Conservation (phyloP, 2,888 invertebrate genomes). For the Cremastobaeus sp. region DNA sequence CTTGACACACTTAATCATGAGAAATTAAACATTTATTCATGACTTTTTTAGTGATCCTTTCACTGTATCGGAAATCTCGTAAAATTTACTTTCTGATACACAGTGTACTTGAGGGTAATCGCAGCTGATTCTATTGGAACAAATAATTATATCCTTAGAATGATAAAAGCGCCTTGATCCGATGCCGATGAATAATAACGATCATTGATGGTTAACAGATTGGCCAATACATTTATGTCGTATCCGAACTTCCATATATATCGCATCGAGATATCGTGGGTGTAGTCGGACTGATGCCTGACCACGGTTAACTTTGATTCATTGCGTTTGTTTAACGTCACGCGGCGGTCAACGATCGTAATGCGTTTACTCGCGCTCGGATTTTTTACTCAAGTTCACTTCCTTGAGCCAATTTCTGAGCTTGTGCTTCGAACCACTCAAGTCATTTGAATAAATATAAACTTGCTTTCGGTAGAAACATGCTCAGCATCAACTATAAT, state of each 20-base stretch:
- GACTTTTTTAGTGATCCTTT: too few relatives aligned
- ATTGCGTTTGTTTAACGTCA: slow-evolving; percentile 70
- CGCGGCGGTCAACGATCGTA: slow-evolving; percentile 72
- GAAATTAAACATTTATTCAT: too few relatives aligned
- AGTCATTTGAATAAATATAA: too few relatives aligned
- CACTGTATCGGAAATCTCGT: slow-evolving; percentile 31
- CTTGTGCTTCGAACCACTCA: too few relatives aligned
- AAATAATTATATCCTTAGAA: slow-evolving; percentile 52
- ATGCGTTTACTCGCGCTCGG: too few relatives aligned
- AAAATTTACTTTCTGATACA: slow-evolving; percentile 38
- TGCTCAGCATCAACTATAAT: too few relatives aligned
- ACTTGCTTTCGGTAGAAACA: too few relatives aligned
- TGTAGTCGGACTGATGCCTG: slow-evolving; percentile 73
- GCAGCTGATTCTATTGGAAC: slow-evolving; percentile 35
- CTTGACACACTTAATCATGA: too few relatives aligned
- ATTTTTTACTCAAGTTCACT: too few relatives aligned
- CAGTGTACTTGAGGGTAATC: slow-evolving; percentile 17
- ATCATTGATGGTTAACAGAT: slow-evolving; percentile 54
- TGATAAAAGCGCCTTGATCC: slow-evolving; percentile 40
- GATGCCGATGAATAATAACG: slow-evolving; percentile 58
- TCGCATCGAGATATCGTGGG: slow-evolving; percentile 68
- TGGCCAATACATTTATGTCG: slow-evolving; percentile 50
- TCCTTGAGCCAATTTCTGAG: too few relatives aligned
- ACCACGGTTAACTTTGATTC: slow-evolving; percentile 77
- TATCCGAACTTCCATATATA: slow-evolving; percentile 41